phyloP scores from a whole-genome alignment of 1,140 invertebrate species.

The Antheraea pernyi region DNA sequence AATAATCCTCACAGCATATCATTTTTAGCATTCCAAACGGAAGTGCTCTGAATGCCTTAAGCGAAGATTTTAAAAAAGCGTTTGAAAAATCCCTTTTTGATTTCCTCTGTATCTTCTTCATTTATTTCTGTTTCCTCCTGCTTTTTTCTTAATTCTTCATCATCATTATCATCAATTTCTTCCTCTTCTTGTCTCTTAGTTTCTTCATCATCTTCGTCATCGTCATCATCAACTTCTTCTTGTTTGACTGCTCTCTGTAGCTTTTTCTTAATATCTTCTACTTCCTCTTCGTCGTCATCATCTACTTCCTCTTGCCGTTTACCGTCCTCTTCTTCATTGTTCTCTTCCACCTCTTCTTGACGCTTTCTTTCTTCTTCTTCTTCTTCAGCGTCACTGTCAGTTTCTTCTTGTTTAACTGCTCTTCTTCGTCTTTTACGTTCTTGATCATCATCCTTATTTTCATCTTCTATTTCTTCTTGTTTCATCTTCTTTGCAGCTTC shows the following conservation, averaged over 20 bases:
- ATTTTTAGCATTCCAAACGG: slow-evolving; percentile 42
- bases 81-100: slow-evolving; percentile 39
- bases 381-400: slow-evolving; percentile 16
- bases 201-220: not conserved
- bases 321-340: slow-evolving; percentile 26
- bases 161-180: slow-evolving; percentile 18
- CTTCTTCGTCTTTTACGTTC: slow-evolving; percentile 18
- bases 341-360: slow-evolving; percentile 26
- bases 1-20: slow-evolving; percentile 40
- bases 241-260: slow-evolving; percentile 6
- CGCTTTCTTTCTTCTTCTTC: slow-evolving; percentile 17
- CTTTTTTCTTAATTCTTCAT: slow-evolving; percentile 21
- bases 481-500: slow-evolving; percentile 14
- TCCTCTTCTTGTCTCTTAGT: slow-evolving; percentile 10
- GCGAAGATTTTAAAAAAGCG: slow-evolving; percentile 40
- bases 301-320: slow-evolving; percentile 10
- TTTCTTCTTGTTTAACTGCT: slow-evolving; percentile 23
- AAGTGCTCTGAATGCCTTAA: slow-evolving; percentile 53
- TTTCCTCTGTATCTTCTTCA: slow-evolving; percentile 24
- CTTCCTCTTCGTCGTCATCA: slow-evolving; percentile 18
- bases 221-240: slow-evolving; percentile 5
- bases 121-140: slow-evolving; percentile 23
- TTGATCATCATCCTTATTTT: slow-evolving; percentile 25
- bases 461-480: slow-evolving; percentile 25
- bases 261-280: slow-evolving; percentile 6